Base-by-base conservation (phyloP, 1,140 invertebrate species). In the Drosophila tani region DNA sequence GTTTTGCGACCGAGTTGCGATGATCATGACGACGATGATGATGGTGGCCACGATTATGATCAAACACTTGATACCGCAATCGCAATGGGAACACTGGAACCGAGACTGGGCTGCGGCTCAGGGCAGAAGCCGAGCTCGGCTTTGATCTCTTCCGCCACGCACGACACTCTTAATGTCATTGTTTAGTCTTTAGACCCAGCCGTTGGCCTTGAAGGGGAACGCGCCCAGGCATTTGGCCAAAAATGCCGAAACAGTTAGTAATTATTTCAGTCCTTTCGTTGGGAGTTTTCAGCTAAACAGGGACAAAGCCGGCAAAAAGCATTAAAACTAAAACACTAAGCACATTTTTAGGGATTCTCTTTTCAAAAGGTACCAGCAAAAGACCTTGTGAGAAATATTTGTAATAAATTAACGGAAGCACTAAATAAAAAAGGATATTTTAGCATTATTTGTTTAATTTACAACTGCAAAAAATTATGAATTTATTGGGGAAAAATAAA, bases 121-220 rank as follows among this genome's bases (percentile, higher is more conserved):
- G 40, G 43, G 45, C 64, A 68, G 62, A 50, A 35, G 59, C 14
- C 47, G 50, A 45, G 19, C 56, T 5, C 5, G 15, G 50, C 81
- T 88, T 88, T 88, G 85, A 88, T 79, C 70, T 88, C 60, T 65
- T 41, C 78, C 85, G 85, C 84, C 85, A 82, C 64, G 79, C 84
- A 88, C 81, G 73, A 88, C 71, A 87, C 75, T 68, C 74, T 76
- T 45, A 68, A 51, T 73, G 69, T 38, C 68, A 73, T 59, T 59
- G 69, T 35, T 50, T 70, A 43, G 41, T 35, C 35, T 68, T 68
- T 32, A 17, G 35, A 24, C 38, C 49, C 47, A 68, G 49, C 67
- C 56, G 17, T 38, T 55, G 73, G 63, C 75, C 74, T 68, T 35
- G 64, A 41, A 41, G 49, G 41, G 45, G 21, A 69, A 12, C 21